These are phyloP conservation scores for Calycopis cecrops DNA, from an alignment of 1,140 invertebrate genomes.

Conservation along the genomic window DNA sequence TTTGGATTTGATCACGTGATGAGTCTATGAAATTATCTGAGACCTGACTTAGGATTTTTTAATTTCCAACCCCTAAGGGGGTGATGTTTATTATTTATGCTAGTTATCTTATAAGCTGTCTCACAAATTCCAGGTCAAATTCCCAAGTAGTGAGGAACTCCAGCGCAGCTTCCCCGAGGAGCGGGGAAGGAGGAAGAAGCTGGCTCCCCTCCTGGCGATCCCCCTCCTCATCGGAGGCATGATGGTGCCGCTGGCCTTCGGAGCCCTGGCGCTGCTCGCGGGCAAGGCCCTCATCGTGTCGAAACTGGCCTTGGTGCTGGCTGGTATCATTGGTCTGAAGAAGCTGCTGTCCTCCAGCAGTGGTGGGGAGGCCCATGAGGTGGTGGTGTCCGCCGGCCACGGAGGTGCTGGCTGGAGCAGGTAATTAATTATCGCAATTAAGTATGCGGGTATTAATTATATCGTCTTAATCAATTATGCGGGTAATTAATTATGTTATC, in stretches of 20 bases:
- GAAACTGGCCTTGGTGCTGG: constrained; percentile 86
- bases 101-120: no score
- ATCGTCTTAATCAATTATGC: no score
- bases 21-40: no score
- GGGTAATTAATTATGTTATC: no score
- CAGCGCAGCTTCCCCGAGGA: constrained; percentile 78
- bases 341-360: constrained; percentile 82
- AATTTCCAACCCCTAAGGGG: no score
- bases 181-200: constrained; percentile 81
- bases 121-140: constrained; percentile 74
- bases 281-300: constrained; percentile 90
- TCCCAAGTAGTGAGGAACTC: constrained; percentile 79
- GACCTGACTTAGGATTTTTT: no score
- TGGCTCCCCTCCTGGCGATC: constrained; percentile 83
- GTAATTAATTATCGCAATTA: constrained; percentile 27
- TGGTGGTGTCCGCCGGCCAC: constrained; percentile 81
- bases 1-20: no score
- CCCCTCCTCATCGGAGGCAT: constrained; percentile 86
- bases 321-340: constrained; percentile 89
- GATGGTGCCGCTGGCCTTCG: constrained; percentile 85
- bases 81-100: no score
- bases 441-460: no score
- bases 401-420: constrained; percentile 83
- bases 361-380: constrained; percentile 80
- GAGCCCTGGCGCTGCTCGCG: constrained; percentile 85